These are phyloP conservation scores for Orbicella faveolata DNA, from an alignment of 64 coral and sea anemone species.

Conservation along the genomic window DNA sequence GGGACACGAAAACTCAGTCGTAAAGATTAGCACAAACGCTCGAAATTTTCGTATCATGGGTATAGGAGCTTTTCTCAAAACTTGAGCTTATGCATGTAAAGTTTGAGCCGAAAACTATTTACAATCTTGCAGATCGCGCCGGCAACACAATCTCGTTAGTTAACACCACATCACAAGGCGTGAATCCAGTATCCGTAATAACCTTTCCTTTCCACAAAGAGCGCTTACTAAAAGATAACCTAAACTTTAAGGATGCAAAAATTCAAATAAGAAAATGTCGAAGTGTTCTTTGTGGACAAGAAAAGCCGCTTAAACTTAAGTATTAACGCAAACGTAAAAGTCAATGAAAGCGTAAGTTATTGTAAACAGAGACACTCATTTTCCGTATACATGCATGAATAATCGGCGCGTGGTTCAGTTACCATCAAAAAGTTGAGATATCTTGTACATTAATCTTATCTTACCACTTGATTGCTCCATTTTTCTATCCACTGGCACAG, in stretches of 20 bases:
- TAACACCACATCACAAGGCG: background rate
- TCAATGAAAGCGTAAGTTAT: background rate
- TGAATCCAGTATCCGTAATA: background rate
- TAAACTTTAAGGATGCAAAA: background rate
- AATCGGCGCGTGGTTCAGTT: background rate
- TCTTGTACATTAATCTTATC: background rate
- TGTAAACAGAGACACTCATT: slow-evolving; percentile 18
- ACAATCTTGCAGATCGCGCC: background rate
- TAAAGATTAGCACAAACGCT: background rate
- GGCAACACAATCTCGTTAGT: background rate
- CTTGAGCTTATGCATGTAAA: background rate
- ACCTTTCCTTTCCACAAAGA: slow-evolving; percentile 3
- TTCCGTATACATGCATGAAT: background rate
- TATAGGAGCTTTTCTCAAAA: background rate
- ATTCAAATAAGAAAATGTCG: background rate
- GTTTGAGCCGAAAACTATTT: background rate
- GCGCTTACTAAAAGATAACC: background rate
- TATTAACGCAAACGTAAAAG: slow-evolving; percentile 14
- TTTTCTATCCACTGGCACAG: slow-evolving; percentile 89
- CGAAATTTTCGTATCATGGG: background rate
- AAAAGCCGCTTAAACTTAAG: slow-evolving; percentile 17
- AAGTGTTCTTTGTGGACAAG: background rate
- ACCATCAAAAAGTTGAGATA: background rate
- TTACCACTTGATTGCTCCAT: slow-evolving; percentile 83
- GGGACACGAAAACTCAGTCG: background rate